Percentiles rank a stretch among this genome's conserved stretches.
These are phyloP conservation scores for Phasianus colchicus DNA, from an alignment of 2,113 vertebrate species.

Conservation along the genomic window DNA sequence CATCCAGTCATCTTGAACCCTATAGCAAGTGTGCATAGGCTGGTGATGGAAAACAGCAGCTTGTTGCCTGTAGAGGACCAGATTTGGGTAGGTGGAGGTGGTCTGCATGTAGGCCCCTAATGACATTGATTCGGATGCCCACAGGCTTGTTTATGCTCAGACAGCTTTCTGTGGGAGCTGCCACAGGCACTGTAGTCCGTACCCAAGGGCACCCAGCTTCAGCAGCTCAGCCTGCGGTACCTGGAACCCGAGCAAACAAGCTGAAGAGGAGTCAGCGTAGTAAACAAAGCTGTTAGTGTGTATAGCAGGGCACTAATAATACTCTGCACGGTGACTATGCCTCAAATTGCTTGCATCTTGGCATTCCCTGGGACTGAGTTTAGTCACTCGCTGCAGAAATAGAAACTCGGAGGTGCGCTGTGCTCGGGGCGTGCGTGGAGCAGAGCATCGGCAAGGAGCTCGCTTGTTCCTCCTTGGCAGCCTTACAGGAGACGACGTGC, in stretches of 20 bases:
- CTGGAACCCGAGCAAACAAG: constrained; percentile 22
- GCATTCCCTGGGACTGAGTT: background rate
- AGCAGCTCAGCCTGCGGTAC: background rate
- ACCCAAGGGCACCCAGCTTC: constrained; percentile 4
- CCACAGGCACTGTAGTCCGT: background rate
- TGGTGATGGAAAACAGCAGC: background rate
- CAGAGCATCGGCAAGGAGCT: background rate
- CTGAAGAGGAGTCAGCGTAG: constrained; percentile 34
- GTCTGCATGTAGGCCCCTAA: background rate
- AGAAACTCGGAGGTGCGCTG: background rate
- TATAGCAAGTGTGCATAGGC: background rate
- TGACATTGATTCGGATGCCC: background rate
- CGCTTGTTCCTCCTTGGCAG: background rate
- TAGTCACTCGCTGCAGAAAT: constrained; percentile 25
- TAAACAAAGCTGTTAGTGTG: constrained; percentile 70
- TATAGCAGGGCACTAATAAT: constrained; percentile 43
- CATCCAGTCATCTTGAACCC: background rate
- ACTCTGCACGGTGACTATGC: constrained; percentile 34
- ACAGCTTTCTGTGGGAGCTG: background rate
- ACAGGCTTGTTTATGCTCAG: background rate
- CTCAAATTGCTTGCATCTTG: constrained; percentile 43
- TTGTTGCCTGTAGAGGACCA: background rate
- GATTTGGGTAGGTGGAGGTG: background rate
- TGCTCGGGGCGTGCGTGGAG: background rate
- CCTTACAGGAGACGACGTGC: background rate